These are phyloP conservation scores for Nipponacmea schrenckii DNA, from an alignment of 2,888 invertebrate genomes.

Conservation along the genomic window DNA sequence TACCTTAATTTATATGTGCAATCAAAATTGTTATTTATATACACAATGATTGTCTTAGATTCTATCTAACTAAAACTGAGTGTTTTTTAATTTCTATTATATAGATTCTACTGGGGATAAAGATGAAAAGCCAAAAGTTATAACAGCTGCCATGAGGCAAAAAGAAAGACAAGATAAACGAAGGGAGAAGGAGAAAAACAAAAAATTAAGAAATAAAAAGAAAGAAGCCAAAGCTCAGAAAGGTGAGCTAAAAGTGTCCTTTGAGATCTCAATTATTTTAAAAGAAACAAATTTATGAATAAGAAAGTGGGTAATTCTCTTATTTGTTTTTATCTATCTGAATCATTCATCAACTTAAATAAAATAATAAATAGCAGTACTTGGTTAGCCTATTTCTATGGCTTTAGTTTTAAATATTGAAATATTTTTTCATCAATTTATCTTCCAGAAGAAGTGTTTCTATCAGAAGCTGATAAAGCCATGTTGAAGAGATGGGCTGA, in stretches of 20 bases:
- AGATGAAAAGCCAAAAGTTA: constrained; percentile 46
- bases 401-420: neutral
- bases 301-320: neutral
- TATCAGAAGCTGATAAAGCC: constrained; percentile 59
- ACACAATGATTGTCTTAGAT: too few species aligned
- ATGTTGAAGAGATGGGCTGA: constrained; percentile 62
- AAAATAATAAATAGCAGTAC: too few species aligned
- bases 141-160: constrained; percentile 64
- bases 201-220: constrained; percentile 49
- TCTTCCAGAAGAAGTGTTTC: constrained; percentile 26
- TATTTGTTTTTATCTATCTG: neutral
- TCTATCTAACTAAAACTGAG: too few species aligned
- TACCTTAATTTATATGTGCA: too few species aligned
- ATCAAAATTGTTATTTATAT: too few species aligned
- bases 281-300: too few species aligned
- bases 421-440: too few species aligned
- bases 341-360: too few species aligned
- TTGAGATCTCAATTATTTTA: too few species aligned
- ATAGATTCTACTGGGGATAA: constrained; percentile 41
- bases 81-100: too few species aligned
- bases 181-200: constrained; percentile 58
- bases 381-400: neutral
- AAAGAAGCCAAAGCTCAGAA: neutral
- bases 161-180: constrained; percentile 64
- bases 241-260: neutral